Evolutionary conservation across 2,888 invertebrate species (phyloP).

Genomic region (Adelognathus sp.): DNA sequence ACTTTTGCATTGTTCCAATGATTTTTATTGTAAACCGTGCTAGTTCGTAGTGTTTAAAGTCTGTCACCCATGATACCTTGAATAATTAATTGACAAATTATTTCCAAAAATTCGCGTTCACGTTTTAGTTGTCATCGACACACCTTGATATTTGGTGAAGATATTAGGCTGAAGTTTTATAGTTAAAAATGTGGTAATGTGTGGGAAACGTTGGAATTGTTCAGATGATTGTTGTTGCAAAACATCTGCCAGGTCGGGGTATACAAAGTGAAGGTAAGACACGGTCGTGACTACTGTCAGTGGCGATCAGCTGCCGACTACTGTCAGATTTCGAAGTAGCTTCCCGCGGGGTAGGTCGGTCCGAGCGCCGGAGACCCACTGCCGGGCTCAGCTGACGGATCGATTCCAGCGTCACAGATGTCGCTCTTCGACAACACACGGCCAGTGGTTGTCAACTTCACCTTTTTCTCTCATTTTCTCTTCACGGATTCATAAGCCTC

Average conservation of each 20-base stretch:
- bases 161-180: too few relatives aligned
- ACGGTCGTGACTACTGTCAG: slow-evolving; percentile 14
- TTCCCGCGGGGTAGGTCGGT: slow-evolving; percentile 8
- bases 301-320: slow-evolving; percentile 47
- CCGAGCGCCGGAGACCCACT: neutral
- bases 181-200: neutral
- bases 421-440: slow-evolving; percentile 5
- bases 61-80: neutral
- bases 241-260: neutral
- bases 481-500: neutral
- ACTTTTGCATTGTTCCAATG: too few relatives aligned
- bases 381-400: slow-evolving; percentile 4
- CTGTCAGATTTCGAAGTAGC: slow-evolving; percentile 17
- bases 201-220: neutral
- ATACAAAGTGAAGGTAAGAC: neutral
- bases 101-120: slow-evolving; percentile 19
- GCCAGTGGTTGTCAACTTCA: slow-evolving; percentile 33
- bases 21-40: too few relatives aligned
- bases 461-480: neutral
- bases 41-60: too few relatives aligned
- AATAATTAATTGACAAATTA: slow-evolving; percentile 11
- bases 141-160: too few relatives aligned
- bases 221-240: neutral
- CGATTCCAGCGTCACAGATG: slow-evolving; percentile 34
- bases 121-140: neutral